Conservation (phyloP, 1,140 invertebrate genomes). For the Portunus trituberculatus region DNA sequence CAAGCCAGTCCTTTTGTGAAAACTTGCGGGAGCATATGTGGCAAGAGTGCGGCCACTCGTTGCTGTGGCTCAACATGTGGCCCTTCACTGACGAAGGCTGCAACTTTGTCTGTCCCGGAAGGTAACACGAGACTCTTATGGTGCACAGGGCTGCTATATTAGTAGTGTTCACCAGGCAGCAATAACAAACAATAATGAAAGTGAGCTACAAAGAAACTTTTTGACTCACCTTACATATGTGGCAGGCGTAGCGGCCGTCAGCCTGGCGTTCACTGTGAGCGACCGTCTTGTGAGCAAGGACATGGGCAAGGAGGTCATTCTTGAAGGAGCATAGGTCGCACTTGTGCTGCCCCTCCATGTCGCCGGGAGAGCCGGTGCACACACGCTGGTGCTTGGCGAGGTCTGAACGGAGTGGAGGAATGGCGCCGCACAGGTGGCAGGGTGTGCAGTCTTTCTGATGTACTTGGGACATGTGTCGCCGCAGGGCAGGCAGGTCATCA, state of each 20-base stretch:
- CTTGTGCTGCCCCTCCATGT: slow-evolving; percentile 44
- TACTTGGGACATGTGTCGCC: slow-evolving; percentile 59
- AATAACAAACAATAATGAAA: not conserved
- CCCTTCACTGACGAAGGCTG: slow-evolving; percentile 61
- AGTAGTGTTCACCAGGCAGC: not conserved
- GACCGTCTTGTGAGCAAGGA: slow-evolving; percentile 60
- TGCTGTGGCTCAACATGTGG: slow-evolving; percentile 70
- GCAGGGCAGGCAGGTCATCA: slow-evolving; percentile 60
- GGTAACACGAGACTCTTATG: too few relatives aligned
- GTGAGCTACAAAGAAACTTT: not conserved
- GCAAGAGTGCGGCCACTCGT: slow-evolving; percentile 69
- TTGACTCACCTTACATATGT: slow-evolving; percentile 69
- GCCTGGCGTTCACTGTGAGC: slow-evolving; percentile 53
- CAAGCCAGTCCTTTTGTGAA: slow-evolving; percentile 44
- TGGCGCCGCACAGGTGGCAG: slow-evolving; percentile 62
- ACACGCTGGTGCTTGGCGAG: slow-evolving; percentile 67
- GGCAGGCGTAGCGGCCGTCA: slow-evolving; percentile 59
- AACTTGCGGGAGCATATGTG: slow-evolving; percentile 69
- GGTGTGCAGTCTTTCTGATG: slow-evolving; percentile 69
- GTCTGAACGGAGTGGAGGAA: slow-evolving; percentile 66
- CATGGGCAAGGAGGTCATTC: slow-evolving; percentile 68
- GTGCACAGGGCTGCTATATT: not conserved
- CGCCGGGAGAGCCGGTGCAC: slow-evolving; percentile 34
- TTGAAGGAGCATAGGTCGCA: slow-evolving; percentile 69
- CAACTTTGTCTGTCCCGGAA: slow-evolving; percentile 45